These are phyloP conservation scores for Malacoraja senta DNA, from an alignment of 2,797 vertebrate genomes.

Conservation along the genomic window DNA sequence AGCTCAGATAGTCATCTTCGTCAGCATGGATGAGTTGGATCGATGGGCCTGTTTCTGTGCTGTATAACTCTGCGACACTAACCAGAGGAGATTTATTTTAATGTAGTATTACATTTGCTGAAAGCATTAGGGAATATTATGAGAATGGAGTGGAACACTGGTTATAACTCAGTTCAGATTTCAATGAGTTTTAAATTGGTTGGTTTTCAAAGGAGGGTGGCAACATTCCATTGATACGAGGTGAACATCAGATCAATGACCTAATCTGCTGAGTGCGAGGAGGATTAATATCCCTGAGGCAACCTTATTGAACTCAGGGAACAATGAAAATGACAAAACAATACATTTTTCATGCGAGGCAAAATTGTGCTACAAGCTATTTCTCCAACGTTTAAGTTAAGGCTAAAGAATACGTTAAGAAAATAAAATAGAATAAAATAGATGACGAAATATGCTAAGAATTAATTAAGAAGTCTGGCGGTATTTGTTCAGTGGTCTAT, in stretches of 20 bases:
- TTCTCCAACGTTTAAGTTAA: neutral
- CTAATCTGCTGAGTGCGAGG: neutral
- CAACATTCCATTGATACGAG: too few species aligned
- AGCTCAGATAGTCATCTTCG: too few species aligned
- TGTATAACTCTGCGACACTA: neutral
- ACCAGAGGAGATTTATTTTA: neutral
- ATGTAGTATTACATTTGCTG: neutral
- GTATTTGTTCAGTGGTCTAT: neutral
- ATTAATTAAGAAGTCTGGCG: neutral
- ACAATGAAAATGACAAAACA: neutral
- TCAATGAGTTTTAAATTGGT: neutral
- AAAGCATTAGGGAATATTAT: neutral
- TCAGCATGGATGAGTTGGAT: too few species aligned
- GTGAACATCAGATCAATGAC: neutral
- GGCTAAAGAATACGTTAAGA: neutral
- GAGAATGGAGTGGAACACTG: neutral
- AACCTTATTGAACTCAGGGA: slow-evolving; percentile 2
- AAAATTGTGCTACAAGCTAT: neutral
- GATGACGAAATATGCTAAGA: too few species aligned
- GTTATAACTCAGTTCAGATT: neutral
- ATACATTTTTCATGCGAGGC: neutral
- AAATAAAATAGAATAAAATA: neutral
- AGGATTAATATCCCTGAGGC: neutral
- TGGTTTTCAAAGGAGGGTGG: neutral
- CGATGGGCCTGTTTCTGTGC: too few species aligned